Base-by-base conservation (phyloP, 30 jellyfish, hydroid and myxozoan genomes). In the Turritopsis rubra region DNA sequence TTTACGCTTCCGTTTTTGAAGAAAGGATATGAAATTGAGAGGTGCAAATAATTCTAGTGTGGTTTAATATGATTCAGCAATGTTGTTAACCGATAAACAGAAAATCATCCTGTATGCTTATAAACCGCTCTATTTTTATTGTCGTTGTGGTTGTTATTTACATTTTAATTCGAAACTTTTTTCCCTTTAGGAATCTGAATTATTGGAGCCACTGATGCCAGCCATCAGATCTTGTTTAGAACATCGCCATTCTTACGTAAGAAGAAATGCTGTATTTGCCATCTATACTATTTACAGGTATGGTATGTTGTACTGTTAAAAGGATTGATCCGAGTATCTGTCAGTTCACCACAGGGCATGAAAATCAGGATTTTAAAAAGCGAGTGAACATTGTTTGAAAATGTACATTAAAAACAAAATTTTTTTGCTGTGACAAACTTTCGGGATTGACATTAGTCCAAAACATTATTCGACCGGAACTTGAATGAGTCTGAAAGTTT, bases 211-310 rank as follows among this genome's bases (percentile, higher is more conserved):
- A 71, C 73, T 95, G 87, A 95, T 95, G 99, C 99, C 99, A 53
- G 95, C 99, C 18, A 90, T 95, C 16, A 84, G 99, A 27, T 65
- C 96, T 26, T 95, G 99, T 88, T 89, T 95, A 28, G 99, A 95
- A 72, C 99, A 95, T 79, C 90, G 97, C 23, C 97, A 90, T 73
- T 87, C 99, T 7, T 95, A 95, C 82, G 99, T 95, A 18, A 76
- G 99, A 25, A 80, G 99, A 78, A 95, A 95, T 88, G 99, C 99
- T 7, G 97, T 95, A 28, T 85, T 95, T 95, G 99, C 99, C 85
- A 95, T 95, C 25, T 95, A 87, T 71, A 95, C 99, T 23, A 95
- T 95, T 24, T 95, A 84, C 95, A 87, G 96, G 99, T 90, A 79
- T 68, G 77, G 16, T 8, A 7, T 68, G 9, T 68, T 41, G 60